Evolutionary conservation across 2,113 vertebrate genomes (phyloP), one percentile per base, ranked within the genome.

Genomic region (human (Homo sapiens)): DNA sequence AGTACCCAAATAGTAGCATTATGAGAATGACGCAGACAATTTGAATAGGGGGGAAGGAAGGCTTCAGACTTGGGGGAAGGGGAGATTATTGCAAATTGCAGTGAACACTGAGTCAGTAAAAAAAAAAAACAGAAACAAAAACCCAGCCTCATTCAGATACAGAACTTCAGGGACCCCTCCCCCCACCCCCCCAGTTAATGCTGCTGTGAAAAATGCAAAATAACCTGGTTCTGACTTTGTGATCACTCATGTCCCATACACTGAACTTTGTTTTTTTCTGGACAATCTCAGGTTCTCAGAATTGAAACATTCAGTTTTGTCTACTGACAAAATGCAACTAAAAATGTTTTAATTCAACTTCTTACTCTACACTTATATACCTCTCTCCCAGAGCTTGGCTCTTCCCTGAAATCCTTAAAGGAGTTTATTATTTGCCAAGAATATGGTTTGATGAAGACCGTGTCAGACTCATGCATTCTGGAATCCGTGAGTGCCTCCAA

Each of bases 281-380:
- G 87, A 50, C 59, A 48, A 38, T 92, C 94, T 98, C 84, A 92
- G 89, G 92, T 93, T 88, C 83, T 94, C 48, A 68, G 83, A 83
- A 82, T 35, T 57, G 68, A 96, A 95, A 81, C 80, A 48, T 96
- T 50, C 61, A 23, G 25, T 89, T 92, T 22, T 75, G 18, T 83
- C 82, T 91, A 4, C 50, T 38, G 52, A 93, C 48, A 76, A 45
- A 66, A 85, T 40, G 50, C 91, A 61, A 72, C 86, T 64, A 86
- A 85, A 88, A 64, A 85, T 90, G 72, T 96, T 86, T 80, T 96
- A 68, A 76, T 81, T 96, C 83, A 23, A 0, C 35, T 66, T 90
- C 55, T 96, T 81, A 35, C 45, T 85, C 76, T 79, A 23, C 50
- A 84, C 45, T 45, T 80, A 38, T 38, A 59, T 85, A 90, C 81